These are phyloP conservation scores for Pollenia labialis DNA, from an alignment of 2,888 invertebrate species.

Conservation along the genomic window DNA sequence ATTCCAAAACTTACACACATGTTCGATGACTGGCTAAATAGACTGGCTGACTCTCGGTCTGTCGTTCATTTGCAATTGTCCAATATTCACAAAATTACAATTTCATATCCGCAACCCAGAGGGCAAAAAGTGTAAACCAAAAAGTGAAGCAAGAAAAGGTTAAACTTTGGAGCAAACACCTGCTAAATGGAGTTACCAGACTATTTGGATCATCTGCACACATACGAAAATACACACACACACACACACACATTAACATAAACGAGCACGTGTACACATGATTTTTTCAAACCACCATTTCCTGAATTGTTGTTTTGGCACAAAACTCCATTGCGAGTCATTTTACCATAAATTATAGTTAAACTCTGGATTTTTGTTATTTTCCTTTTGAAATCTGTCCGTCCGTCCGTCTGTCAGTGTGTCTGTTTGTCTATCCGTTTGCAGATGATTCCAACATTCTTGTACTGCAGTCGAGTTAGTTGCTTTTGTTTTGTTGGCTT, in stretches of 20 bases:
- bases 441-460: constrained; percentile 50
- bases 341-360: constrained; percentile 69
- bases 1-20: constrained; percentile 31
- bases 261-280: constrained; percentile 23
- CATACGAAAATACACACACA: neutral
- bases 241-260: neutral
- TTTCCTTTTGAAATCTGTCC: neutral
- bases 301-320: constrained; percentile 53
- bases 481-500: constrained; percentile 51
- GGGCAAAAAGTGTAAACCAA: constrained; percentile 36
- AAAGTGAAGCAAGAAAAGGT: constrained; percentile 28
- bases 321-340: constrained; percentile 56
- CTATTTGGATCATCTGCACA: constrained; percentile 9
- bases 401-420: neutral
- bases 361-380: constrained; percentile 25
- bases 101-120: constrained; percentile 53
- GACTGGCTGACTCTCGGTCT: neutral
- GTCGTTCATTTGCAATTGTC: constrained; percentile 53
- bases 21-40: neutral
- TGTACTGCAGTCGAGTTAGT: constrained; percentile 2
- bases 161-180: constrained; percentile 53
- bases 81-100: constrained; percentile 59
- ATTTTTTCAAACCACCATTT: constrained; percentile 50
- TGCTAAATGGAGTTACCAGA: constrained; percentile 61
- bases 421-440: neutral